Conservation (phyloP, 64 coral and sea anemone species). For the Stichodactyla mertensii region DNA sequence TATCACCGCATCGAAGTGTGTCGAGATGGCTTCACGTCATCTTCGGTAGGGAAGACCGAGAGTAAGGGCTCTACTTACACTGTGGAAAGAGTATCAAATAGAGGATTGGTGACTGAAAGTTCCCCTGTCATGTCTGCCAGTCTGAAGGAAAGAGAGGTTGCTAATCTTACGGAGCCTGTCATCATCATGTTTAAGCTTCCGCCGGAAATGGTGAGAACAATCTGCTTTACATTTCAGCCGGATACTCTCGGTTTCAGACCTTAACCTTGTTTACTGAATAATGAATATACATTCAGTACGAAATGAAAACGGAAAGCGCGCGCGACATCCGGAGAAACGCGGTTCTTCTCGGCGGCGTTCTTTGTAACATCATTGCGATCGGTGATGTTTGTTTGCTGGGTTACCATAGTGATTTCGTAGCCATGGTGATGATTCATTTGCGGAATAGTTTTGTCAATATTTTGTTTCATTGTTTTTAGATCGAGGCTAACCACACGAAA, state of each 20-base stretch:
- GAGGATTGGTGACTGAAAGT: conserved; percentile 43
- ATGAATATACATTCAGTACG: no score
- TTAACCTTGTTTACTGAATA: no score
- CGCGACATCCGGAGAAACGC: no score
- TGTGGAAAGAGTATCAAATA: conserved; percentile 28
- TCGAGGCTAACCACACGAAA: conserved; percentile 32
- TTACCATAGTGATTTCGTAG: neutral
- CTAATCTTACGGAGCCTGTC: conserved; percentile 61
- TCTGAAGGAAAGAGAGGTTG: conserved; percentile 53
- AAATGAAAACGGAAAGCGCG: no score
- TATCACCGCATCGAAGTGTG: conserved; percentile 56
- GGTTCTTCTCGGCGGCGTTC: no score
- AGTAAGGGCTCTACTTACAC: conserved; percentile 12
- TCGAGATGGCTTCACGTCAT: conserved; percentile 43
- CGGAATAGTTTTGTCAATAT: no score
- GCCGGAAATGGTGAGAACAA: conserved; percentile 51
- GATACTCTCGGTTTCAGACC: neutral
- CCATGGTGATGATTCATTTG: neutral
- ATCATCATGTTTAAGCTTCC: conserved; percentile 73
- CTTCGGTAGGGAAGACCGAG: conserved; percentile 20
- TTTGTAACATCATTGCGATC: no score
- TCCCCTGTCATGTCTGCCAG: conserved; percentile 69
- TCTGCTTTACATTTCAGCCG: neutral
- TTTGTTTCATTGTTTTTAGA: neutral
- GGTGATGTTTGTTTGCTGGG: neutral